A percentile compares a stretch with the other conserved stretches of the same genome.
Conservation (phyloP, 1,140 invertebrate genomes). For the Ylistrum balloti region DNA sequence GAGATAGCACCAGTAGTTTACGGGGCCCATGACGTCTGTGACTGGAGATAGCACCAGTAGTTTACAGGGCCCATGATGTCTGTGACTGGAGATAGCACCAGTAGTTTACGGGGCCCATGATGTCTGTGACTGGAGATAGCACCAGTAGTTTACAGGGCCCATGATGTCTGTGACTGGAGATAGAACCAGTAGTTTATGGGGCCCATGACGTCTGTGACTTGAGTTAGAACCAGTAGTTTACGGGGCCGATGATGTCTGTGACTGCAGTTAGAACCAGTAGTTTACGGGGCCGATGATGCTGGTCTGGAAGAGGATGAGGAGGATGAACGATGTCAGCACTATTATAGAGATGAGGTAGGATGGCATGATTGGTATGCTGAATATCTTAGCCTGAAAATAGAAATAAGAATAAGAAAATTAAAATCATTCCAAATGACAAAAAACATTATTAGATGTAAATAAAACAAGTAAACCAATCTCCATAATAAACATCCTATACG, state of each 20-base stretch:
- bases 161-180: background rate
- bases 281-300: constrained; percentile 71
- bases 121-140: constrained; percentile 76
- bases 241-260: constrained; percentile 20
- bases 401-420: no score
- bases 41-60: constrained; percentile 76
- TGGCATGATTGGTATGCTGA: constrained; percentile 80
- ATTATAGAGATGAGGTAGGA: constrained; percentile 75
- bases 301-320: constrained; percentile 79
- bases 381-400: constrained; percentile 81
- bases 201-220: constrained; percentile 76
- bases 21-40: constrained; percentile 69
- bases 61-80: constrained; percentile 67
- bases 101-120: constrained; percentile 69
- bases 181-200: constrained; percentile 70
- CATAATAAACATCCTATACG: no score
- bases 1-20: constrained; percentile 76
- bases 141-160: constrained; percentile 66
- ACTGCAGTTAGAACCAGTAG: constrained; percentile 66
- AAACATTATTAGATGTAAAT: no score
- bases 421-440: no score
- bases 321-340: constrained; percentile 73
- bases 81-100: constrained; percentile 72
- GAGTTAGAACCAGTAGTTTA: constrained; percentile 77
- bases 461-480: no score